Evolutionary conservation across 2,113 vertebrate species (phyloP).

Genomic region (Hippocampus comes): DNA sequence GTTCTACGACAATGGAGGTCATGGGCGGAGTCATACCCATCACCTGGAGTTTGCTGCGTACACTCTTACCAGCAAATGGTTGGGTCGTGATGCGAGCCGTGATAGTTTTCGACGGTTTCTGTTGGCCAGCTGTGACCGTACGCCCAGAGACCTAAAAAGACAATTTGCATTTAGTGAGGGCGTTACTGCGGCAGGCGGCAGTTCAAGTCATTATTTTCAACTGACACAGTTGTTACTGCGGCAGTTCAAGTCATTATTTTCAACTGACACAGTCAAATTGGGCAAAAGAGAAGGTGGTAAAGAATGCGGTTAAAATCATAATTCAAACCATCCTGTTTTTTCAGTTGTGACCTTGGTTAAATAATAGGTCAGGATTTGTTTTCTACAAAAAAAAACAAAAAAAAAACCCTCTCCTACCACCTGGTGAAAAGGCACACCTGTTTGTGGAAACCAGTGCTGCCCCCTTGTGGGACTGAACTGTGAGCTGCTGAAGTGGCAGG

Average conservation of each 20-base stretch:
- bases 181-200: not conserved
- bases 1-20: constrained; percentile 89
- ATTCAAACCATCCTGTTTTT: not conserved
- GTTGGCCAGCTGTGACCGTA: constrained; percentile 81
- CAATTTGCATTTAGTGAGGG: not conserved
- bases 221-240: too few relatives aligned
- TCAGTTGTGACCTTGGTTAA: not conserved
- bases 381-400: not conserved
- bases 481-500: constrained; percentile 58
- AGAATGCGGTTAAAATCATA: not conserved
- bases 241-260: not conserved
- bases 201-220: not conserved
- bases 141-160: constrained; percentile 69
- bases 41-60: constrained; percentile 75
- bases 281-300: too few relatives aligned
- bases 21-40: constrained; percentile 86
- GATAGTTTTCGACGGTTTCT: constrained; percentile 86
- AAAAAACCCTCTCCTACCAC: not conserved
- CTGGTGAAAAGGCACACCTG: constrained; percentile 60
- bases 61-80: constrained; percentile 70
- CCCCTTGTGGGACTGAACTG: constrained; percentile 63
- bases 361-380: not conserved
- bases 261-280: too few relatives aligned
- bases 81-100: constrained; percentile 85
- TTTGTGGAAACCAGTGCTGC: constrained; percentile 64